Evolutionary conservation across 2,113 vertebrate genomes (phyloP), one percentile per base, ranked within the genome.

Genomic region (Phoxinus phoxinus): DNA sequence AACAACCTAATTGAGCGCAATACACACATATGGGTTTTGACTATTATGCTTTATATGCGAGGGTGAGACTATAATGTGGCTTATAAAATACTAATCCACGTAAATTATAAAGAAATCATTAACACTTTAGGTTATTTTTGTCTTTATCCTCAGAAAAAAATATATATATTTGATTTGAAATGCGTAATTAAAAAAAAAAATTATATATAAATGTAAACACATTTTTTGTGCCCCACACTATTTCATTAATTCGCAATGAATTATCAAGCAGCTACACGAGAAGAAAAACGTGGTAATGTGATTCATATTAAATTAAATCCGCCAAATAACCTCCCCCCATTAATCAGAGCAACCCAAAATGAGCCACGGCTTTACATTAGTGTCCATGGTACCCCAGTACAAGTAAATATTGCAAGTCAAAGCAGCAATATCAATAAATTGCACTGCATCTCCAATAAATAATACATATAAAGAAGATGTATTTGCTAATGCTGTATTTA

Each of bases 181-280:
- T 3, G 65, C 23, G 65, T 21, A 56, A 83, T 56, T 58, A 65
- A 30, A 53, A 3, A 13, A 13, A 48, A 46, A 0, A 48, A 41
- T 44, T 51, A 17, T 17, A 51, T 51, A 5, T 41, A 41, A 25
- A 15, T 63, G 17, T 15, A 69, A 17, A n/a, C 48, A 58, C 13
- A 56, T 27, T 4, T 41, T 53, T 83, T 27, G 41, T 41, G 58
- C 27, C 76, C 44, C 15, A 56, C 63, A 48, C 41, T 10, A 61
- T 82, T 71, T 71, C 75, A 59, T 85, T 79, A 63, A 83, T 83
- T 63, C 13, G 77, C 67, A 41, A 77, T 83, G 79, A 89, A 87
- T 85, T 83, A 79, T 12, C 63, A 79, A 51, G 32, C 53, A 81
- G 61, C 72, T 72, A 73, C 35, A 73, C 17, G 61, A 25, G 37